Conservation (phyloP, 2,888 invertebrate species). For the Hydroisotoma schaefferi region DNA sequence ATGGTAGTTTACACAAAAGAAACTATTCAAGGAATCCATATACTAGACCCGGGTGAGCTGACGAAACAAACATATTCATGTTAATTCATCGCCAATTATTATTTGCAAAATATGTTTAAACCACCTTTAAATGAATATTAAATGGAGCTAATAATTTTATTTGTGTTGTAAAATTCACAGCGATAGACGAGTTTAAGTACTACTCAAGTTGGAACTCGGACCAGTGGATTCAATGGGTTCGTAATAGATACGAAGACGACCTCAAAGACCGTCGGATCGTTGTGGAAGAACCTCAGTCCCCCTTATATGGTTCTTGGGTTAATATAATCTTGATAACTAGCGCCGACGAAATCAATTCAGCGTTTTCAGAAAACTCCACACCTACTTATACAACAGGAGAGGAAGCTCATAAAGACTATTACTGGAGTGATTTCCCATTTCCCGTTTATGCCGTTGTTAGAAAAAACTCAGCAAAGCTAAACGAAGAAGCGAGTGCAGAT, state of each 20-base stretch:
- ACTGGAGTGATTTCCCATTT: constrained; percentile 37
- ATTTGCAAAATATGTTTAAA: not conserved
- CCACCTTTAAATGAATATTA: not conserved
- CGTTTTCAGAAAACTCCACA: constrained; percentile 22
- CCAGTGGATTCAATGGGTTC: constrained; percentile 34
- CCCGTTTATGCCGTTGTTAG: constrained; percentile 31
- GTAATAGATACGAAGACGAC: constrained; percentile 20
- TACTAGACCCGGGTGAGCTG: constrained; percentile 34
- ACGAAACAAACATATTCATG: constrained; percentile 4
- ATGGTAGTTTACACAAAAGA: too few relatives aligned
- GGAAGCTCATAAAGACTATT: constrained; percentile 22
- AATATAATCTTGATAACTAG: constrained; percentile 25
- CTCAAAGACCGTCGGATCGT: not conserved
- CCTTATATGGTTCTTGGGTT: constrained; percentile 23
- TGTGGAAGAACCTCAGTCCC: not conserved
- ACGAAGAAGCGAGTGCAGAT: constrained; percentile 9
- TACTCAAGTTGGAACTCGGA: constrained; percentile 37
- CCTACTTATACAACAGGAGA: constrained; percentile 24
- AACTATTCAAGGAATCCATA: constrained; percentile 35
- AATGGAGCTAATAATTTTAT: too few relatives aligned
- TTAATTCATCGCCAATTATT: not conserved
- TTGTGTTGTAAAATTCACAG: not conserved
- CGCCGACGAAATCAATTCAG: constrained; percentile 21
- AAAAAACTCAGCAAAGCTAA: constrained; percentile 15
- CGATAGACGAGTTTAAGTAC: constrained; percentile 12